Evolutionary conservation across 30 jellyfish, hydroid and myxozoan genomes (phyloP).

Genomic region (Aurelia aurita): DNA sequence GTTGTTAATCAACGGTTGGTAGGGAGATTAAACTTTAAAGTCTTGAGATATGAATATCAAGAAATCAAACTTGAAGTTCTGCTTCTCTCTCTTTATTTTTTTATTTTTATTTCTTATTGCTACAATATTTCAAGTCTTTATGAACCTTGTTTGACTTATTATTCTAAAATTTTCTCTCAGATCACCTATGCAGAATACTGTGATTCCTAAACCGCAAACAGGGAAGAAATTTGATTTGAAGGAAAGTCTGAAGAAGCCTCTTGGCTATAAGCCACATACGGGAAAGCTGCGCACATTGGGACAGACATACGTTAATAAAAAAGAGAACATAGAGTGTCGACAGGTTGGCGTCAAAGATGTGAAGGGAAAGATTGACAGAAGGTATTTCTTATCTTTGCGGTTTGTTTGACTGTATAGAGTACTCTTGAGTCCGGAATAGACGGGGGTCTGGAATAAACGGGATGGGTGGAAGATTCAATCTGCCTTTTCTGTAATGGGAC

Average conservation of each 20-base stretch:
- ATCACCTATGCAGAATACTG: slow-evolving; percentile 14
- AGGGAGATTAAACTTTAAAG: too few species aligned
- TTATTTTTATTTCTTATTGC: too few species aligned
- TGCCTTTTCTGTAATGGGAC: too few species aligned
- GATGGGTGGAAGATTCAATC: too few species aligned
- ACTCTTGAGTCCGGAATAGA: too few species aligned
- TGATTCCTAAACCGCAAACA: background rate
- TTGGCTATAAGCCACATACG: slow-evolving; percentile 92
- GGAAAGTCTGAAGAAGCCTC: slow-evolving; percentile 83
- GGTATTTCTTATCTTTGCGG: background rate
- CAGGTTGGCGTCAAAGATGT: slow-evolving; percentile 36
- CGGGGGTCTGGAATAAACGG: too few species aligned
- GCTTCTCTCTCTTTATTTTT: too few species aligned
- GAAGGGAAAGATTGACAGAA: slow-evolving; percentile 10
- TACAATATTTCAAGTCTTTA: too few species aligned
- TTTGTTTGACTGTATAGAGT: background rate
- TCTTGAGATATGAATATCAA: too few species aligned
- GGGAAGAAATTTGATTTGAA: slow-evolving; percentile 76
- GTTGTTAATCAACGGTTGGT: too few species aligned
- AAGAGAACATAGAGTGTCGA: slow-evolving; percentile 12
- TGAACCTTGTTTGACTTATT: background rate
- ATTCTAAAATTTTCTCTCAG: background rate
- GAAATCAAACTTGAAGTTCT: too few species aligned
- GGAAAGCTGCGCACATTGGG: slow-evolving; percentile 73
- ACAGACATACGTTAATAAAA: slow-evolving; percentile 19